phyloP scores from a whole-genome alignment of 2,113 vertebrate species.

The Eptesicus fuscus region DNA sequence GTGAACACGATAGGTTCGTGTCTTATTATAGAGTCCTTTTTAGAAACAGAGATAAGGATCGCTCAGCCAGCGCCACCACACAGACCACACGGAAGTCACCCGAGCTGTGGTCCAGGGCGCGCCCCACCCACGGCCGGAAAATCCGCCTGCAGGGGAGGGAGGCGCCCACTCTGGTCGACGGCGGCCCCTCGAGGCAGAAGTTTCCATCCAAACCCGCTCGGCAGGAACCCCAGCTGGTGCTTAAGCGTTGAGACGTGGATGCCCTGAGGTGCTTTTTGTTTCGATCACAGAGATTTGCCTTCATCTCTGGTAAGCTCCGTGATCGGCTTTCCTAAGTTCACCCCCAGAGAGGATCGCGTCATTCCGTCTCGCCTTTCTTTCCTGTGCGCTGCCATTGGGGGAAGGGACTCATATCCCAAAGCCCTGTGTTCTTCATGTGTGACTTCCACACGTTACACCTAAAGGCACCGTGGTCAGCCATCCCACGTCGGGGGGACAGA shows the following conservation, averaged over 20 bases:
- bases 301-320: not conserved
- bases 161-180: not conserved
- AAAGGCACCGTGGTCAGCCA: not conserved
- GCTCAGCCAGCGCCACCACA: accelerated
- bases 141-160: not conserved
- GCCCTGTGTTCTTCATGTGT: not conserved
- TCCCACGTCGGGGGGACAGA: no score
- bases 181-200: not conserved
- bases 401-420: not conserved
- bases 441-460: not conserved
- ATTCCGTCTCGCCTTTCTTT: not conserved
- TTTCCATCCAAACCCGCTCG: slow-evolving; percentile 52
- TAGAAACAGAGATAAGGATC: accelerated
- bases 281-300: not conserved
- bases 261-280: not conserved
- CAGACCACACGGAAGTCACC: not conserved
- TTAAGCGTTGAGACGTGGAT: not conserved
- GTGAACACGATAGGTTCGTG: not conserved
- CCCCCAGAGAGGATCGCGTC: not conserved
- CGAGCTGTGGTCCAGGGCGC: not conserved
- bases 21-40: not conserved
- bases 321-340: not conserved
- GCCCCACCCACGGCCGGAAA: slow-evolving; percentile 37
- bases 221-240: not conserved
- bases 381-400: not conserved